Percentiles rank a stretch among this genome's conserved stretches.
Conservation (phyloP, 2,113 vertebrate species). For the Athene noctua region DNA sequence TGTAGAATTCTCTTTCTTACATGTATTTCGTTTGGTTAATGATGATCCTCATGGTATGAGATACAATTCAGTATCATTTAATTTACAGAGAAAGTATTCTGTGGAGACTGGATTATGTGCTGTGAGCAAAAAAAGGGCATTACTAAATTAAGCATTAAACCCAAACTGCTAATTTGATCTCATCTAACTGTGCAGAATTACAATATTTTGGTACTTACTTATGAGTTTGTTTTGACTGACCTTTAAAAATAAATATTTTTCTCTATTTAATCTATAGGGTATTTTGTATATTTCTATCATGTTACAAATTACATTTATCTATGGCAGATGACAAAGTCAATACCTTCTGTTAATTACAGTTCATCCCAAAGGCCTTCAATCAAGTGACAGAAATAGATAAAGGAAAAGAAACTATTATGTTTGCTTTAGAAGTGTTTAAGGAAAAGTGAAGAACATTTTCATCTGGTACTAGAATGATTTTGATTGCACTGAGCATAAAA, state of each 20-base stretch:
- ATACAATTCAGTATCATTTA: neutral
- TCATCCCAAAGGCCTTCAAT: neutral
- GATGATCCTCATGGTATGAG: neutral
- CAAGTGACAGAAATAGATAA: neutral
- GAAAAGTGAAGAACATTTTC: neutral
- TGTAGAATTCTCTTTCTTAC: neutral
- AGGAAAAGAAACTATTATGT: neutral
- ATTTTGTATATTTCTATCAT: neutral
- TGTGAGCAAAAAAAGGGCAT: neutral
- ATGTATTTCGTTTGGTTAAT: neutral
- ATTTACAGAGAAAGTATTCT: conserved; percentile 2
- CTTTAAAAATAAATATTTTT: neutral
- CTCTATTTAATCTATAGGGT: neutral
- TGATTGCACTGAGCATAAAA: conserved; percentile 29
- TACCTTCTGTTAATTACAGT: neutral
- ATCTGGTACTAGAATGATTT: neutral
- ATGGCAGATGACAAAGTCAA: neutral
- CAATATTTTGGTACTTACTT: neutral
- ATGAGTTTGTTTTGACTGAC: neutral
- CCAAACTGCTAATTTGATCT: conserved; percentile 21
- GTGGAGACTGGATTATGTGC: conserved; percentile 12
- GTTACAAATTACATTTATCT: neutral
- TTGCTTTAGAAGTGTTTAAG: neutral
- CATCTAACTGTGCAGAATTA: neutral
- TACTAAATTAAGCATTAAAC: conserved; percentile 35